A percentile compares a stretch with the other conserved stretches of the same genome.
phyloP scores from a whole-genome alignment of 2,888 invertebrate genomes.

The Polietes domitor region DNA sequence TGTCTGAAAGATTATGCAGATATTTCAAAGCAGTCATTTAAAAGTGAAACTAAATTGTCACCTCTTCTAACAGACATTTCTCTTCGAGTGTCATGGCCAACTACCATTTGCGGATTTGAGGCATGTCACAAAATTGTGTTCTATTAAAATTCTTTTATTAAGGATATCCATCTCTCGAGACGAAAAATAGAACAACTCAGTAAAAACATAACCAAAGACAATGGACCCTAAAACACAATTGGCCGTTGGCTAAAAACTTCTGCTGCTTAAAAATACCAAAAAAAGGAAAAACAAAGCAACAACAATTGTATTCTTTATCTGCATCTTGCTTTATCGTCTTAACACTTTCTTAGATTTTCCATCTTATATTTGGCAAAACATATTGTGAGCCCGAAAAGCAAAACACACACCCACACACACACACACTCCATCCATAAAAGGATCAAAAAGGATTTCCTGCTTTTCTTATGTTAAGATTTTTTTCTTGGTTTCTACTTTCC shows the following conservation, averaged over 20 bases:
- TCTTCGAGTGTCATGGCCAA: background rate
- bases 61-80: background rate
- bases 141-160: background rate
- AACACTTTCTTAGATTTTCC: slow-evolving; percentile 11
- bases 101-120: background rate
- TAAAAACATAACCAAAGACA: slow-evolving; percentile 31
- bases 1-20: no score
- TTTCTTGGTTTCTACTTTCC: background rate
- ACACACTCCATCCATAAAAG: background rate
- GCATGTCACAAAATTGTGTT: slow-evolving; percentile 22
- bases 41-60: no score
- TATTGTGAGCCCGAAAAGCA: background rate
- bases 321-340: slow-evolving; percentile 31
- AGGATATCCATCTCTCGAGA: background rate
- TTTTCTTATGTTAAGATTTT: background rate
- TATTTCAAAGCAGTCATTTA: no score
- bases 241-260: slow-evolving; percentile 46
- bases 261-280: slow-evolving; percentile 5
- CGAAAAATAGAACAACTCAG: background rate
- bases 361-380: background rate
- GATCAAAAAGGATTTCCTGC: slow-evolving; percentile 17
- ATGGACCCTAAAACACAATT: slow-evolving; percentile 40
- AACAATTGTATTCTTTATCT: slow-evolving; percentile 6
- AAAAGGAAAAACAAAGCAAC: no score
- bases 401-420: no score